Base-by-base conservation (phyloP, 2,888 invertebrate species). In the Dicranocentrus wangi region DNA sequence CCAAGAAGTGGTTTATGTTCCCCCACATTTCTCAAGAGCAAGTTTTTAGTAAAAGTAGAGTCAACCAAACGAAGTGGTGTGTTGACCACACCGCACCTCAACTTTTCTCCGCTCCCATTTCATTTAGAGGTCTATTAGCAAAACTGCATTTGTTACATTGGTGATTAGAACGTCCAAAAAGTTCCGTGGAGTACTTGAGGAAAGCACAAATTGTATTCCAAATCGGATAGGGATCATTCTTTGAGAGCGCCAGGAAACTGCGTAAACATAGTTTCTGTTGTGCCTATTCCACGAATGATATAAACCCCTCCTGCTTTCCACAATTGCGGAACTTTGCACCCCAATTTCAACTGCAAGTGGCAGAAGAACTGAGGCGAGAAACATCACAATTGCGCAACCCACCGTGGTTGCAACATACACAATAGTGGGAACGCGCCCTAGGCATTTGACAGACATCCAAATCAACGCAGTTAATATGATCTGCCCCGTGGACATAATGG, bases 141-240 rank as follows among this genome's bases (percentile, higher is more conserved):
- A 60, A 42, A 60, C 53, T 13, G 71, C n/a, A 71, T 71, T 71
- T n/a, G 71, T 71, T 1, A 71, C 7, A 28, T 71, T 71, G 1
- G 71, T 71, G n/a, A 58, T 60, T 1, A 71, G 32, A 39, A 60
- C 58, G 3, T 21, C 28, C 21, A 70, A n/a, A 21, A 39, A 70
- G 15, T 19, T 55, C 1, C 23, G 19, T 15, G 47, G 43, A 8
- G 60, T 58, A 13, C 43, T 1, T 27, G 25, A 1, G 21, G 15
- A 27, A 1, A 71, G 25, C 2, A 17, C 19, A 60, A 71, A 71
- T 13, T 71, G 60, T 3, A 5, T 0, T 1, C 71, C 71, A 42
- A 60, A 58, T 1, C 60, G 21, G 19, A 71, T 55, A 15, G 42
- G 47, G 7, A 71, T 27, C 60, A 58, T 71, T 19, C 25, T 15